Percentiles rank a stretch among this genome's conserved stretches.
These are phyloP conservation scores for Leucophora obtusa DNA, from an alignment of 2,888 invertebrate species.

Conservation along the genomic window DNA sequence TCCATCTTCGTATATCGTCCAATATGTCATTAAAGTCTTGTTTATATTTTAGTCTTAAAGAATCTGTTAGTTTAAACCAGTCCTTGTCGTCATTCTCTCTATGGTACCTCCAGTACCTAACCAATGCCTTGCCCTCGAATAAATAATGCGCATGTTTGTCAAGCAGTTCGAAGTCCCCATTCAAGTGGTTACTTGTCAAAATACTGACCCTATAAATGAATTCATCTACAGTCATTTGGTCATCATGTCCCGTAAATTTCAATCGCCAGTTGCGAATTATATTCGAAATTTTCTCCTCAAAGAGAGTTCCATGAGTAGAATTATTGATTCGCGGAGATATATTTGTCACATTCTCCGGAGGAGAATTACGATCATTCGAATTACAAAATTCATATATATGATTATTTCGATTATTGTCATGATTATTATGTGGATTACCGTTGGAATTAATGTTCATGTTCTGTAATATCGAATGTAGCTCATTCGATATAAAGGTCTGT, in stretches of 20 bases:
- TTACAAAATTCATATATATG: too few species aligned
- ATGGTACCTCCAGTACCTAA: too few species aligned
- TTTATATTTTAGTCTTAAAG: constrained; percentile 23
- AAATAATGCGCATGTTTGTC: constrained; percentile 14
- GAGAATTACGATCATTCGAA: too few species aligned
- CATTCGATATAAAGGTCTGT: too few species aligned
- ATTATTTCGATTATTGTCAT: too few species aligned
- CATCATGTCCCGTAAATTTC: constrained; percentile 19
- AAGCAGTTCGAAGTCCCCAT: constrained; percentile 32
- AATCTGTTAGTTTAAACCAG: constrained; percentile 16
- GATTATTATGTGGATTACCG: too few species aligned
- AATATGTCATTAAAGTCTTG: constrained; percentile 13
- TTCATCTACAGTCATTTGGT: constrained; percentile 41
- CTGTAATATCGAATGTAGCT: too few species aligned
- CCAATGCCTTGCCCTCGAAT: too few species aligned
- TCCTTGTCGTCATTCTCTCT: constrained; percentile 28
- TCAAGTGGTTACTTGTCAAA: constrained; percentile 25
- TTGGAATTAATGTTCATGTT: too few species aligned
- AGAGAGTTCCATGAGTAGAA: constrained; percentile 18
- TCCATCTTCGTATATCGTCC: constrained; percentile 33
- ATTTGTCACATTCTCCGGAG: too few species aligned
- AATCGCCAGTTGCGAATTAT: too few species aligned
- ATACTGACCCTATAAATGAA: constrained; percentile 46
- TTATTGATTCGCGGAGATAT: too few species aligned
- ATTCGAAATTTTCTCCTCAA: constrained; percentile 25